Evolutionary conservation across 2,888 invertebrate species (phyloP).

Genomic region (Marronus borbonicus): DNA sequence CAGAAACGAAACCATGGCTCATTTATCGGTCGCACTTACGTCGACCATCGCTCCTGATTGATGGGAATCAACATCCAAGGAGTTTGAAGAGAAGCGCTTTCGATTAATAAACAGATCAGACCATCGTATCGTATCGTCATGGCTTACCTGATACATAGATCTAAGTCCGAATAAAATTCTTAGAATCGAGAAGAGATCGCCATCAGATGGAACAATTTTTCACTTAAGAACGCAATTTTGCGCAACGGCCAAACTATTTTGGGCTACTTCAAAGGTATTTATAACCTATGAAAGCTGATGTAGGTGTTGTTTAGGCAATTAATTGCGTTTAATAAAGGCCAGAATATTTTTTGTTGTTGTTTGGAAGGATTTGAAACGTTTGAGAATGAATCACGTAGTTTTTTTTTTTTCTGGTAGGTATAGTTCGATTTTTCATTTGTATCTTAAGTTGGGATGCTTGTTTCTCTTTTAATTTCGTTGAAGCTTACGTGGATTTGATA

Average conservation of each 20-base stretch:
- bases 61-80: background rate
- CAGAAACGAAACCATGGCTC: constrained; percentile 9
- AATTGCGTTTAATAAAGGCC: background rate
- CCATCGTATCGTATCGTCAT: background rate
- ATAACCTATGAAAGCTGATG: background rate
- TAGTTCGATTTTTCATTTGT: too few species aligned
- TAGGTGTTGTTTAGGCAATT: constrained; percentile 4
- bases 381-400: background rate
- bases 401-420: background rate
- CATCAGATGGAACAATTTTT: background rate
- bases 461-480: too few species aligned
- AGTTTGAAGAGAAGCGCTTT: too few species aligned
- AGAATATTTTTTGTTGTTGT: background rate
- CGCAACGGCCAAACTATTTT: background rate
- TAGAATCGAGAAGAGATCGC: background rate
- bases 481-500: too few species aligned
- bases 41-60: background rate
- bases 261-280: background rate
- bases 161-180: background rate
- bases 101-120: background rate
- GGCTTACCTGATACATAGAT: background rate
- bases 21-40: background rate
- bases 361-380: background rate
- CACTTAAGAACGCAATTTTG: background rate
- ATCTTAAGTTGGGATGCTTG: too few species aligned